Conservation (phyloP, 2,113 vertebrate genomes). For the Zingel zingel region DNA sequence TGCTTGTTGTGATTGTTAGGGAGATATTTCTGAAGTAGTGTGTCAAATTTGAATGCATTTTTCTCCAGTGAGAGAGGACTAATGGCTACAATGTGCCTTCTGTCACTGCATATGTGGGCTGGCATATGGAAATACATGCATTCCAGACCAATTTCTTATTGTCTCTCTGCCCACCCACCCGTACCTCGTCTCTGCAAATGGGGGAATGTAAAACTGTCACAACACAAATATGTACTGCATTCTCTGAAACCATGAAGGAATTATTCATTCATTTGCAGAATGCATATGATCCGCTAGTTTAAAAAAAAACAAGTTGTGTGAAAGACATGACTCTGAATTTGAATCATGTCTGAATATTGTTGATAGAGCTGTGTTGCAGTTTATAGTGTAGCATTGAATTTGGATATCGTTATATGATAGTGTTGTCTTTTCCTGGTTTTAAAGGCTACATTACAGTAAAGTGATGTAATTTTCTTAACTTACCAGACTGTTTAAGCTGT, state of each 20-base stretch:
- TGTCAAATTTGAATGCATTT: not conserved
- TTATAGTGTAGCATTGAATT: not conserved
- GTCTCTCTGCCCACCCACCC: conserved; percentile 64
- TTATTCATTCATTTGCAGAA: conserved; percentile 19
- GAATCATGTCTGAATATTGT: not conserved
- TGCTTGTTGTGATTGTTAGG: not conserved
- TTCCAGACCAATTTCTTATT: conserved; percentile 64
- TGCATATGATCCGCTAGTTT: not conserved
- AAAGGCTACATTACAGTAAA: too few species aligned
- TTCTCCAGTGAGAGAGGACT: conserved; percentile 24
- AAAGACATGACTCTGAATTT: conserved; percentile 2
- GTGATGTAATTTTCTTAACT: too few species aligned
- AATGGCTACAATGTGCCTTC: conserved; percentile 67
- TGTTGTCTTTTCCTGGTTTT: too few species aligned
- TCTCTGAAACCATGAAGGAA: conserved; percentile 28
- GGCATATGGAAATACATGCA: conserved; percentile 73
- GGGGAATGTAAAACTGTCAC: conserved; percentile 25
- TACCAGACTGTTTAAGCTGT: too few species aligned
- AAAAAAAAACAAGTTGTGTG: not conserved
- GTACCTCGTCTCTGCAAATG: conserved; percentile 37
- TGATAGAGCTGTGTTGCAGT: not conserved
- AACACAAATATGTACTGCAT: conserved; percentile 31
- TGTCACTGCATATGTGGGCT: conserved; percentile 72
- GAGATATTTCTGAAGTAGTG: not conserved
- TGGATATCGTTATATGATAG: too few species aligned